Conservation (phyloP, 2,888 invertebrate species). For the Microdon myrmicae region DNA sequence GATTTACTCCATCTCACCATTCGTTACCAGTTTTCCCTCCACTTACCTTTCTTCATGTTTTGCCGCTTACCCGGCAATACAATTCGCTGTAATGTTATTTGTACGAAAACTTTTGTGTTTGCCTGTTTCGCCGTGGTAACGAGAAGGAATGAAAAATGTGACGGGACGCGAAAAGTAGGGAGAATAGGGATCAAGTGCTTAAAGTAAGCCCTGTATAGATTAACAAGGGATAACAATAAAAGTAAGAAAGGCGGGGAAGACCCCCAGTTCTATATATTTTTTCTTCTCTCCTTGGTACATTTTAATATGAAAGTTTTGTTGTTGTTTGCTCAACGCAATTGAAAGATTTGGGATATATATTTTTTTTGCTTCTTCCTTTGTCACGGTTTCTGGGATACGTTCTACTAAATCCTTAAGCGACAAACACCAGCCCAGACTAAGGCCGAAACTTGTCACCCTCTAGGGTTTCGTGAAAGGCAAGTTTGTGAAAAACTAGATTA, state of each 20-base stretch:
- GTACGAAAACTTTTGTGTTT: slow-evolving; percentile 11
- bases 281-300: background rate
- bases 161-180: slow-evolving; percentile 11
- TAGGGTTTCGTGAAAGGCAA: no score
- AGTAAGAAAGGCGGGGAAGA: slow-evolving; percentile 2
- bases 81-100: slow-evolving; percentile 1
- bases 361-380: no score
- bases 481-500: no score
- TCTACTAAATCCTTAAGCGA: no score
- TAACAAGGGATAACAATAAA: slow-evolving; percentile 35
- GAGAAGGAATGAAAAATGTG: slow-evolving; percentile 3
- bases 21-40: slow-evolving; percentile 2
- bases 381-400: no score
- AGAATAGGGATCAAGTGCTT: slow-evolving; percentile 41
- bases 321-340: slow-evolving; percentile 4
- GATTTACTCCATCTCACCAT: slow-evolving; percentile 19
- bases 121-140: slow-evolving; percentile 13
- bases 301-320: slow-evolving; percentile 3
- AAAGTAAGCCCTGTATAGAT: slow-evolving; percentile 42
- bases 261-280: no score
- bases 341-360: no score
- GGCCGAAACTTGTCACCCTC: no score
- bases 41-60: background rate
- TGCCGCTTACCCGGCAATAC: slow-evolving; percentile 3
- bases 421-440: no score